These are phyloP conservation scores for Chrosomus eos DNA, from an alignment of 2,797 vertebrate genomes.

Conservation along the genomic window DNA sequence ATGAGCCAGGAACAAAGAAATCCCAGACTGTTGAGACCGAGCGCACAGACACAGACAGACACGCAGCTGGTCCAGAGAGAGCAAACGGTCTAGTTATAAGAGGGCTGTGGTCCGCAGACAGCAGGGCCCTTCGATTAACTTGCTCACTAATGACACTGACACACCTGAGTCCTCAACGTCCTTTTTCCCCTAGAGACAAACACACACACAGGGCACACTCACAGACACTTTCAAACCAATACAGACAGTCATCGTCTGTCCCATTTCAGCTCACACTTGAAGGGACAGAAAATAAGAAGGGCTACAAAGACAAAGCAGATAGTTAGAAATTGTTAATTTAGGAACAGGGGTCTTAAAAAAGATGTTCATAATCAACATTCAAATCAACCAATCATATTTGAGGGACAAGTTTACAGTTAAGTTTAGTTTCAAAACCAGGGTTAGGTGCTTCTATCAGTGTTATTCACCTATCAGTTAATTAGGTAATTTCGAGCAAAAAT, in stretches of 20 bases:
- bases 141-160: constrained; percentile 69
- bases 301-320: background rate
- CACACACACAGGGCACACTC: constrained; percentile 14
- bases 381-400: too few species aligned
- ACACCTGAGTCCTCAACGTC: constrained; percentile 76
- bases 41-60: constrained; percentile 6
- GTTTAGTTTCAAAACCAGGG: too few species aligned
- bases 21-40: constrained; percentile 11
- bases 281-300: background rate
- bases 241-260: background rate
- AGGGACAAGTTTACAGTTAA: too few species aligned
- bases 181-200: constrained; percentile 41
- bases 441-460: too few species aligned
- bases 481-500: too few species aligned
- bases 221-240: constrained; percentile 3
- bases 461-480: too few species aligned
- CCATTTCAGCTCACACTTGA: constrained; percentile 18
- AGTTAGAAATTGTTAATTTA: background rate
- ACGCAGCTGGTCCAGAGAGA: constrained; percentile 41
- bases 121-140: constrained; percentile 51
- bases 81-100: constrained; percentile 35
- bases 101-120: constrained; percentile 41
- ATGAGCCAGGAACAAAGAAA: constrained; percentile 19
- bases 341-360: background rate
- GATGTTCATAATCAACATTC: too few species aligned